phyloP scores from a whole-genome alignment of 1,140 invertebrate species.

The Philotrypesis tridentata region DNA sequence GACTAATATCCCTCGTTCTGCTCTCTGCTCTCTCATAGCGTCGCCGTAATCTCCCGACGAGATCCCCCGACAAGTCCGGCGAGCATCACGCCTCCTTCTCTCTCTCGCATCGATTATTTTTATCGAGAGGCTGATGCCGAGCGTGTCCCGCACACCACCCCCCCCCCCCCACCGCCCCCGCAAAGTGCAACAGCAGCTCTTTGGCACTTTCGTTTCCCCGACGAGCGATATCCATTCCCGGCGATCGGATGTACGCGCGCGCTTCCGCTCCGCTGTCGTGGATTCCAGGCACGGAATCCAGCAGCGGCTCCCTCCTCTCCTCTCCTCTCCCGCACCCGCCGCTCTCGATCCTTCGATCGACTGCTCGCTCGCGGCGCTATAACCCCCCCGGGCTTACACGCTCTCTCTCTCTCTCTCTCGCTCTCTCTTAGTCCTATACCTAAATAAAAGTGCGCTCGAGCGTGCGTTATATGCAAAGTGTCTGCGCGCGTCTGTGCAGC shows the following conservation, averaged over 20 bases:
- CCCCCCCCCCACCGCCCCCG: too few species aligned
- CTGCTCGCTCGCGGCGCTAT: too few species aligned
- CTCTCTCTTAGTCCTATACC: conserved; percentile 13
- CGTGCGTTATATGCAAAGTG: background rate
- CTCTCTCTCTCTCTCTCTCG: too few species aligned
- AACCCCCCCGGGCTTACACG: conserved; percentile 56
- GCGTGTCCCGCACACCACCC: background rate
- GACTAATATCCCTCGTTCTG: background rate
- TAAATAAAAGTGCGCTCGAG: background rate
- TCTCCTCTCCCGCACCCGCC: too few species aligned
- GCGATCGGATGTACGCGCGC: conserved; percentile 56
- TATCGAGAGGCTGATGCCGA: background rate
- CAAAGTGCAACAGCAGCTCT: background rate
- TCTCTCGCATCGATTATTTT: conserved; percentile 11
- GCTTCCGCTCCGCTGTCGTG: background rate
- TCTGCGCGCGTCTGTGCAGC: too few species aligned
- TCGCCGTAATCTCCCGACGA: background rate
- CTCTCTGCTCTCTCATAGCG: too few species aligned
- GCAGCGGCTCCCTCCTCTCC: too few species aligned
- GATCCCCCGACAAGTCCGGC: background rate
- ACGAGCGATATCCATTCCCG: conserved; percentile 63
- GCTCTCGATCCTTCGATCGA: background rate
- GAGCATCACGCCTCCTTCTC: background rate
- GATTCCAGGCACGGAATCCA: conserved; percentile 1
- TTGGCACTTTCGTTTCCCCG: background rate